Evolutionary conservation across 1,140 invertebrate species (phyloP), one percentile per base, ranked within the genome.

Genomic region (Papilio polytes): DNA sequence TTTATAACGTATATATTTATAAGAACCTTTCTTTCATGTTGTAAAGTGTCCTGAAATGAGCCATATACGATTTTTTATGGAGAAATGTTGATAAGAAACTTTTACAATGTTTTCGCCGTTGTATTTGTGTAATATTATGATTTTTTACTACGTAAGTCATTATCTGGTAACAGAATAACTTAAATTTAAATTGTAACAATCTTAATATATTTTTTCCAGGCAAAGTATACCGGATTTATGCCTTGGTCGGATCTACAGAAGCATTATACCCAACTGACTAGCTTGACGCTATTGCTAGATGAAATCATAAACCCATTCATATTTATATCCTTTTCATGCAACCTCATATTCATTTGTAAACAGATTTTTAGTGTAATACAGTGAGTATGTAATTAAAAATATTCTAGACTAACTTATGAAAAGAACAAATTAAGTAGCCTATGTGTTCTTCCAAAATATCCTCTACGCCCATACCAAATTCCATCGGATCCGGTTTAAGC

Each of bases 241-340:
- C 63, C 70, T 20, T 88, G 87, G 87, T 51, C 20, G 1, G 83
- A 87, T 26, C 18, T 87, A 44, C 84, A 85, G 26, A 80, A 80
- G 1, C 82, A 86, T 20, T 89, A 85, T 56, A 85, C 85, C 20
- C 80, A 82, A 9, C 46, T 88, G 31, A 81, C 85, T 0, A 80
- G 74, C 2, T 44, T 89, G 2, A 86, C 87, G 12, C 44, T 53
- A 2, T 41, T 85, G 10, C 46, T 89, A 0, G 85, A 89, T 78
- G 82, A 82, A 22, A 36, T 82, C 2, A 76, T 87, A 20, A 89
- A 85, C 41, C 84, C 87, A 18, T 83, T 88, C 10, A 80, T 88
- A 6, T 85, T 89, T 26, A 15, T 85, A 2, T 82, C 84, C 0
- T 88, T 87, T 36, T 78, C 81, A 3, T 66, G 80, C 10, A 85